Conservation (phyloP, 2,797 vertebrate species). For the Chiloscyllium punctatum region DNA sequence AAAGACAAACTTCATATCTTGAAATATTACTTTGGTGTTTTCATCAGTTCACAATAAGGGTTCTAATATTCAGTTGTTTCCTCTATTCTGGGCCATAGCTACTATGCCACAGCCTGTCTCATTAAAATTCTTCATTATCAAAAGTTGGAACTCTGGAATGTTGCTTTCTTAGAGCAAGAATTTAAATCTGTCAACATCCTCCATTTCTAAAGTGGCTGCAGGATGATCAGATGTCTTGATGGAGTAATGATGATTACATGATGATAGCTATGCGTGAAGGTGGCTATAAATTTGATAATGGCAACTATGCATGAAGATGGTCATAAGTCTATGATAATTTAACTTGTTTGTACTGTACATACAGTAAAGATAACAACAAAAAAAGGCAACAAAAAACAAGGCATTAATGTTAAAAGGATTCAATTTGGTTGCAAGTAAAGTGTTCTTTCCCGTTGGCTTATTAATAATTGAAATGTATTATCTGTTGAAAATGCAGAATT, state of each 20-base stretch:
- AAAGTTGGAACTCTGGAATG: background rate
- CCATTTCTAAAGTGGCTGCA: background rate
- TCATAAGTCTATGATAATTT: background rate
- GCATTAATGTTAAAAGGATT: background rate
- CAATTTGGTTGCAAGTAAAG: background rate
- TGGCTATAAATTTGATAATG: background rate
- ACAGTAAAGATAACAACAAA: background rate
- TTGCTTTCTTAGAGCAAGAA: background rate
- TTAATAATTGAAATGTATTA: background rate
- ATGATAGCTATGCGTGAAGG: background rate
- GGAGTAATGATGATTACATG: background rate
- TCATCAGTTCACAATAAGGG: background rate
- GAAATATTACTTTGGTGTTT: background rate
- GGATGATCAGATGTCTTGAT: background rate
- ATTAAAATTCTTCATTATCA: constrained; percentile 13
- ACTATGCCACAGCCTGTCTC: background rate
- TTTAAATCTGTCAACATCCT: constrained; percentile 1
- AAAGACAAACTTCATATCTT: background rate
- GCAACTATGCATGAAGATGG: background rate
- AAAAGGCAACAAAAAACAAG: background rate
- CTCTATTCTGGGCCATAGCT: background rate
- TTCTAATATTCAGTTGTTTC: background rate
- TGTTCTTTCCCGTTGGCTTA: background rate
- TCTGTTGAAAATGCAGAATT: background rate
- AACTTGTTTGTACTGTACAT: too few relatives aligned